phyloP scores from a whole-genome alignment of 1,140 invertebrate species.

The Triops cancriformis region DNA sequence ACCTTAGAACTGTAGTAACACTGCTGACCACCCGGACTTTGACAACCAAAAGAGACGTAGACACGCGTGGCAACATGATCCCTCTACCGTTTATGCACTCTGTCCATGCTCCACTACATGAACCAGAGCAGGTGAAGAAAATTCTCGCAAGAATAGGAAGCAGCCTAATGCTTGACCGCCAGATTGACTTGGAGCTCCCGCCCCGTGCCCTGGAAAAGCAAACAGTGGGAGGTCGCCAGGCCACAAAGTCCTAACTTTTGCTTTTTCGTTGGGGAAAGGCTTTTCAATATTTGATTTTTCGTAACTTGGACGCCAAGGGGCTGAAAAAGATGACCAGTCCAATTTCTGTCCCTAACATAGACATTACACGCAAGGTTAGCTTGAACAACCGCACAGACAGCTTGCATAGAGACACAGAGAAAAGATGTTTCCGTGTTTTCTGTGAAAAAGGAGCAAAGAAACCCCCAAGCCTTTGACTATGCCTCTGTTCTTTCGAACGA shows the following conservation, averaged over 20 bases:
- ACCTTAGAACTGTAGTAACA: neutral
- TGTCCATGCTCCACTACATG: neutral
- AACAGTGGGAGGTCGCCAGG: neutral
- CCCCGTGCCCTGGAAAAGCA: neutral
- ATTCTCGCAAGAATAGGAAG: neutral
- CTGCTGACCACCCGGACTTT: neutral
- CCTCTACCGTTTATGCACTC: neutral
- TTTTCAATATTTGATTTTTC: neutral
- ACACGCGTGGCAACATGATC: neutral
- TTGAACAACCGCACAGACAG: neutral
- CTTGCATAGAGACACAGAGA: neutral
- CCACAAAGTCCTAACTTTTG: neutral
- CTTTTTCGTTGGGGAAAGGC: neutral
- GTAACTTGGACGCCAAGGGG: neutral
- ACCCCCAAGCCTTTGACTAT: too few relatives aligned
- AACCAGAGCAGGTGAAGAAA: neutral
- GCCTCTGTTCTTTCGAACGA: too few relatives aligned
- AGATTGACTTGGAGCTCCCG: neutral
- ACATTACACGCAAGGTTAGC: conserved; percentile 9
- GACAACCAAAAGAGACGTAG: neutral
- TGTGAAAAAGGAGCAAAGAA: neutral
- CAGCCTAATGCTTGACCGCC: neutral
- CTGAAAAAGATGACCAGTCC: conserved; percentile 8
- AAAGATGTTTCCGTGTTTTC: neutral
- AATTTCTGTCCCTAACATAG: conserved; percentile 1